Evolutionary conservation across 2,888 invertebrate species (phyloP).

Genomic region (Drosophila prolongata): DNA sequence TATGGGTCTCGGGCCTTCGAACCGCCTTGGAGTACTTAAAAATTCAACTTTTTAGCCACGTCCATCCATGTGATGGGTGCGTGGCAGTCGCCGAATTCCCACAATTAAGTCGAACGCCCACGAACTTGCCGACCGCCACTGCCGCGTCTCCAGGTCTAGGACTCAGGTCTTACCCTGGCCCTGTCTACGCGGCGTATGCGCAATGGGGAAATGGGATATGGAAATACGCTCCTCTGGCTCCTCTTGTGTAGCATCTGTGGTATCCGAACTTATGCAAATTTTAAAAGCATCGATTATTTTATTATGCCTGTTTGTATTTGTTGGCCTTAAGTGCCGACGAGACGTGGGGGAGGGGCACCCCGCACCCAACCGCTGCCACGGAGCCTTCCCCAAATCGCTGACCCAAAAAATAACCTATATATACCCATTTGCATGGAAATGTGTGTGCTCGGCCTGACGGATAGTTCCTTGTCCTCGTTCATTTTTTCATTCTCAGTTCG

Average conservation of each 20-base stretch:
- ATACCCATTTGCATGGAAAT: conserved; percentile 28
- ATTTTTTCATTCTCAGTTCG: conserved; percentile 16
- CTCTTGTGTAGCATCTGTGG: conserved; percentile 38
- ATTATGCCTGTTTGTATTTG: conserved; percentile 38
- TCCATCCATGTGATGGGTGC: conserved; percentile 37
- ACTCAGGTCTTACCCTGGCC: conserved; percentile 4
- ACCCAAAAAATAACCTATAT: conserved; percentile 39
- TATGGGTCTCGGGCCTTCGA: conserved; percentile 8
- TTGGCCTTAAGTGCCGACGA: conserved; percentile 12
- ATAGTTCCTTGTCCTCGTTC: conserved; percentile 18
- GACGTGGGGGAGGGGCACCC: conserved; percentile 5
- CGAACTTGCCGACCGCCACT: conserved; percentile 21
- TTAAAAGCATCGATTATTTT: conserved; percentile 61
- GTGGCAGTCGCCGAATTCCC: conserved; percentile 65
- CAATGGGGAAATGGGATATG: conserved; percentile 40
- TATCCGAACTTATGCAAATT: conserved; percentile 61
- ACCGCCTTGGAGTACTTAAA: conserved; percentile 28
- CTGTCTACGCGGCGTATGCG: conserved; percentile 42
- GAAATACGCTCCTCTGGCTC: conserved; percentile 36
- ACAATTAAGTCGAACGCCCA: conserved; percentile 69
- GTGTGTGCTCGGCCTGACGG: conserved; percentile 29
- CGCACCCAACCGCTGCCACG: conserved; percentile 16
- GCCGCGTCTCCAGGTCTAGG: conserved; percentile 27
- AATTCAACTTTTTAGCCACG: conserved; percentile 54
- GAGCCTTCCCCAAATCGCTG: conserved; percentile 27